Evolutionary conservation across 2,113 vertebrate species (phyloP).

Genomic region (Sinocyclocheilus rhinocerous): DNA sequence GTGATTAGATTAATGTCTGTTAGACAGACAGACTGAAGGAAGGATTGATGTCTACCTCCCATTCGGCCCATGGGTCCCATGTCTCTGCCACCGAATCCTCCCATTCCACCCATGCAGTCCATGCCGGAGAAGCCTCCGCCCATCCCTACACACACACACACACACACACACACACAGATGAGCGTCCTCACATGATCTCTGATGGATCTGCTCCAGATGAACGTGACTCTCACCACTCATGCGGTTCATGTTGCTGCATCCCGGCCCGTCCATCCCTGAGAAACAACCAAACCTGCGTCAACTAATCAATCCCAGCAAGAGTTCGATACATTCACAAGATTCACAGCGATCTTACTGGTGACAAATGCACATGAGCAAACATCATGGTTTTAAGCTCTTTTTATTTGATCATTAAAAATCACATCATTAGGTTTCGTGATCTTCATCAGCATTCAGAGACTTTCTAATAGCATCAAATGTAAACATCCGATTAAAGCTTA

Average conservation of each 20-base stretch:
- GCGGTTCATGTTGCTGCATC: slow-evolving; percentile 90
- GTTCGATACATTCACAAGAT: neutral
- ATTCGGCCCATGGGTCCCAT: slow-evolving; percentile 78
- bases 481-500: neutral
- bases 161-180: neutral
- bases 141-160: slow-evolving; percentile 74
- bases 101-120: slow-evolving; percentile 90
- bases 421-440: too few species aligned
- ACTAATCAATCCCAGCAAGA: neutral
- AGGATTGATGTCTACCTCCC: slow-evolving; percentile 78
- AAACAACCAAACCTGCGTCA: neutral
- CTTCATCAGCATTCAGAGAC: too few species aligned
- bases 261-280: slow-evolving; percentile 87
- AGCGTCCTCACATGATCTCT: neutral
- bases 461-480: neutral
- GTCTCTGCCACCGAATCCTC: slow-evolving; percentile 84
- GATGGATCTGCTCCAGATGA: neutral
- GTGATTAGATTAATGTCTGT: too few species aligned
- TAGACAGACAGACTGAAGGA: neutral
- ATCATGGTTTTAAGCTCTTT: too few species aligned
- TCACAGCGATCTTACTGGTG: neutral
- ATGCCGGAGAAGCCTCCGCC: slow-evolving; percentile 82
- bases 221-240: slow-evolving; percentile 81
- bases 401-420: too few species aligned
- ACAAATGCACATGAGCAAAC: neutral